phyloP scores from a whole-genome alignment of 2,888 invertebrate genomes.

The Lasioglossum lativentre region DNA sequence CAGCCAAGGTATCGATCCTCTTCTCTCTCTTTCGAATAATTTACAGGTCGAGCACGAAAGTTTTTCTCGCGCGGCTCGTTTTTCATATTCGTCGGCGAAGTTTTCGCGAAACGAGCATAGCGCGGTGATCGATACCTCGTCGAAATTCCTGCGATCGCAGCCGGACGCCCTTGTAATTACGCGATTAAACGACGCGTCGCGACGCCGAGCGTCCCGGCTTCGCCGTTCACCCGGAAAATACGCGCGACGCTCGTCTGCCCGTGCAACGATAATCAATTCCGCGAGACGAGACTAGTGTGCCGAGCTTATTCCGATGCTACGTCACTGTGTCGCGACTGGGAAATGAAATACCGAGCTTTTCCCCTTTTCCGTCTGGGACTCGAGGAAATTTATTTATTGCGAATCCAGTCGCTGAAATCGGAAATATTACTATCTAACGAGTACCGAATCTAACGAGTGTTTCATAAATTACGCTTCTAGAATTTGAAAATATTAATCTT shows the following conservation, averaged over 20 bases:
- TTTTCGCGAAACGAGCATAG: not conserved
- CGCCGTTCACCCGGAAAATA: conserved; percentile 15
- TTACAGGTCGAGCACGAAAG: not conserved
- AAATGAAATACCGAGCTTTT: not conserved
- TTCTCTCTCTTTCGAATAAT: not conserved
- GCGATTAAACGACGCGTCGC: conserved; percentile 5
- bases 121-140: not conserved
- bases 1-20: not conserved
- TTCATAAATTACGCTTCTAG: no score
- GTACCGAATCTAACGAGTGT: no score
- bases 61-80: not conserved
- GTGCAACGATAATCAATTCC: conserved; percentile 6
- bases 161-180: not conserved
- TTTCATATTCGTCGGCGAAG: conserved; percentile 1
- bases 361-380: not conserved
- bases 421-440: no score
- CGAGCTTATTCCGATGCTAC: not conserved
- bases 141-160: conserved; percentile 8
- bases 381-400: not conserved
- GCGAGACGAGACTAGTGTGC: not conserved
- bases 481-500: not conserved
- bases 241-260: not conserved
- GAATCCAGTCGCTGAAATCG: not conserved
- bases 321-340: not conserved
- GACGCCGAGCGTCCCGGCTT: not conserved